phyloP scores from a whole-genome alignment of 2,797 vertebrate species.

The Tokudaia tokunoshimensis region DNA sequence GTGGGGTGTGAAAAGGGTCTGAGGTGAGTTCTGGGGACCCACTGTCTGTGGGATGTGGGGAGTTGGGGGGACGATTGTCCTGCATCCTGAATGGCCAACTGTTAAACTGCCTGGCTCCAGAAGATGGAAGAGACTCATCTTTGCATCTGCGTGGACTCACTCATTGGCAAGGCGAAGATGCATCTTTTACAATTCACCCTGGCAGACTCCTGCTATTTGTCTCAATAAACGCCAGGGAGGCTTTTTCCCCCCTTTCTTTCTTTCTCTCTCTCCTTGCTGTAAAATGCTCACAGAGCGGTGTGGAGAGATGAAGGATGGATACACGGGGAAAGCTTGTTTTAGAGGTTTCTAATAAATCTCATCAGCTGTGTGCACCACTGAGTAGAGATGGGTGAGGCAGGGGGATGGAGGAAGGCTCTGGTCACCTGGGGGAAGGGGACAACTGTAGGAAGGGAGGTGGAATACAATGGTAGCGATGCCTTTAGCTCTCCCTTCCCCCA shows the following conservation, averaged over 20 bases:
- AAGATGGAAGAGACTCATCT: conserved; percentile 78
- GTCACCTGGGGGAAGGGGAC: background rate
- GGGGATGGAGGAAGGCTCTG: background rate
- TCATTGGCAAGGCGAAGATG: background rate
- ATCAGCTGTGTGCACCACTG: background rate
- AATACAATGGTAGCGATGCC: background rate
- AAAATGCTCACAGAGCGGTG: background rate
- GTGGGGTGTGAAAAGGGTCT: conserved; percentile 29
- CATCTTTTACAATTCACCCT: conserved; percentile 68
- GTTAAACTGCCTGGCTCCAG: conserved; percentile 16
- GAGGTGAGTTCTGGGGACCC: conserved; percentile 74
- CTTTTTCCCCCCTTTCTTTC: conserved; percentile 1
- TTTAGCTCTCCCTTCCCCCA: background rate
- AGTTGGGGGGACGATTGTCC: conserved; percentile 31
- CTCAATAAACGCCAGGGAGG: conserved; percentile 79
- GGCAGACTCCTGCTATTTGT: conserved; percentile 55
- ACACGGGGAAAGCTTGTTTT: background rate
- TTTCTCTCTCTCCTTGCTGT: conserved; percentile 31
- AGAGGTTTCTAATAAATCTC: conserved; percentile 63
- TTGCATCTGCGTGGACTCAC: conserved; percentile 62
- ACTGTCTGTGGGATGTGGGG: conserved; percentile 60
- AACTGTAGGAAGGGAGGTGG: no score
- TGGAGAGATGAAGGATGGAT: conserved; percentile 30
- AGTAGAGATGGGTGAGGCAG: background rate
- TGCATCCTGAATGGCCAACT: conserved; percentile 35